Conservation (phyloP, 2,797 vertebrate species). For the Tapera naevia region DNA sequence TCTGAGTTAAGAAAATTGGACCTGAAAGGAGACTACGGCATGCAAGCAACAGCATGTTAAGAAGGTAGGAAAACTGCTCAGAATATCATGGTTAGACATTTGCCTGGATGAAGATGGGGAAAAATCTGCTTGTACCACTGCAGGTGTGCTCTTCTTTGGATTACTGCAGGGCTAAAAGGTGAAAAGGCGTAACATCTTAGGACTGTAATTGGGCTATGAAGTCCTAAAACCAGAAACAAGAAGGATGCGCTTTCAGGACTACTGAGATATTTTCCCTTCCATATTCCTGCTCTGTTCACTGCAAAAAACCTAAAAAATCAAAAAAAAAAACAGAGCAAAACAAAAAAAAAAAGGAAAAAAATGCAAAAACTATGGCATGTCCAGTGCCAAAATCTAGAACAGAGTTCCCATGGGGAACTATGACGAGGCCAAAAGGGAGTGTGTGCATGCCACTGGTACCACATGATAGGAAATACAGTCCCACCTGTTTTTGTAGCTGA, state of each 20-base stretch:
- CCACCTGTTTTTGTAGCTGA: background rate
- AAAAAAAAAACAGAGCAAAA: no score
- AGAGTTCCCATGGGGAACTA: background rate
- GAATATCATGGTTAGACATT: background rate
- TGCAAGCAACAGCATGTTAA: background rate
- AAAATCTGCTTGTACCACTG: background rate
- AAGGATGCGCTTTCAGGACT: background rate
- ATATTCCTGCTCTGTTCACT: background rate
- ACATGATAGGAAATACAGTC: background rate
- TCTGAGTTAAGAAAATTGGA: constrained; percentile 31
- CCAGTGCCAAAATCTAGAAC: background rate
- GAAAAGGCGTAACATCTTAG: background rate
- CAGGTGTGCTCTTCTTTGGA: background rate
- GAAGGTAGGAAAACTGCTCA: background rate
- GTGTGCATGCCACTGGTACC: background rate
- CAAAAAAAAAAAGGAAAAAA: no score
- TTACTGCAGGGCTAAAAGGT: background rate
- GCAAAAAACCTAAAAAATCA: no score
- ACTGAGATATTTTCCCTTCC: background rate
- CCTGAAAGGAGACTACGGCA: constrained; percentile 1
- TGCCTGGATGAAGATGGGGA: background rate
- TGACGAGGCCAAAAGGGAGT: rapidly evolving
- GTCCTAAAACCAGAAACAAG: background rate
- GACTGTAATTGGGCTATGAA: background rate
- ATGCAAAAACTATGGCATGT: background rate